Evolutionary conservation across 37 sponge, comb jelly and placozoan species (phyloP), one percentile per base, ranked within the genome.

Genomic region (Crambe crambe): DNA sequence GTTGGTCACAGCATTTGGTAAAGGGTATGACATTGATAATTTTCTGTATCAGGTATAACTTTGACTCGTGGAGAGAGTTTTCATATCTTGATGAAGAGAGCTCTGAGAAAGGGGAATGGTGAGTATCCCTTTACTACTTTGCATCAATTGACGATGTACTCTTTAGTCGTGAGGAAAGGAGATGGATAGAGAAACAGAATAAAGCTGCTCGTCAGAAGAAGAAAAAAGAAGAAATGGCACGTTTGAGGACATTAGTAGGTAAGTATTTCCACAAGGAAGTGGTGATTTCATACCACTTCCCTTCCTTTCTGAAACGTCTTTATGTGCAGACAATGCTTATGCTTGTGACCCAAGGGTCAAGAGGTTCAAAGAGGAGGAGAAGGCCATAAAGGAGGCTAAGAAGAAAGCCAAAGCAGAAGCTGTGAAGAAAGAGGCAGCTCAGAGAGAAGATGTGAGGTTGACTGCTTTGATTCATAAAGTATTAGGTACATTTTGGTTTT

Each of bases 21-120:
- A 30, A 8, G 2, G 3, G 32, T 32, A 20, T 73, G 2, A 2
- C 36, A 26, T 17, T 29, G 6, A 4, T 29, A 41, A 22, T 73
- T 20, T 6, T n/a, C 5, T n/a, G 6, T 72, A 21, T n/a, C 51
- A 91, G 92, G 92, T 97, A 94, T 58, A 70, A 80, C n/a, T 96
- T 98, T 78, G 84, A 91, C 23, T 91, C 95, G 23, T 98, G 99
- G 99, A 83, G 99, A 58, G 99, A 98, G 43, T 98, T 94, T 42
- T 98, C 99, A 0, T 98, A 94, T 57, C 78, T 89, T 1, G 99
- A 98, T 73, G 89, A 98, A 62, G 96, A 98, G 68, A 90, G 93
- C 29, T 65, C 70, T 17, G 92, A 95, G 58, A 98, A 96, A 44
- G 99, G 94, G 39, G 96, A 98, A 74, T 77, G 79, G 89, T 93